Base-by-base conservation (phyloP, 1,140 invertebrate species). In the Phymorhynchus buccinoides region DNA sequence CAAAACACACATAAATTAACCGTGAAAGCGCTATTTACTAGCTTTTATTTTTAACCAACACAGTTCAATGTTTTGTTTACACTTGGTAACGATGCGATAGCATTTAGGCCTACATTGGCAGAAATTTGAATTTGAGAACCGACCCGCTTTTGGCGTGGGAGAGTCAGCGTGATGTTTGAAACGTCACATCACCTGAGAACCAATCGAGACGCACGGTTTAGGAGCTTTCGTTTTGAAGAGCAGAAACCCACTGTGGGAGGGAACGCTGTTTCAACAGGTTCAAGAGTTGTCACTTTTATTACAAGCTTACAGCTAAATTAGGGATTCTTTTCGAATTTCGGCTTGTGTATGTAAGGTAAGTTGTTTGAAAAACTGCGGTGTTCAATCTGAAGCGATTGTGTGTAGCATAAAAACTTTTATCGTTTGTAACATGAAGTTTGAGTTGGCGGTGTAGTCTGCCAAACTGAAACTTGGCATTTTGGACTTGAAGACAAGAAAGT, bases 171-270 rank as follows among this genome's bases (percentile, higher is more conserved):
- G 35, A 4, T 75, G 73, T 75, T 75, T 75, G 73, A 75, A 75
- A 41, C 73, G 73, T 75, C 73, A 75, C 37, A 75, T 35, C 7
- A 12, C 7, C 7, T 37, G 6, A 18, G 14, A 37, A 75, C 73
- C 73, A 75, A 75, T 75, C 73, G 27, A 3, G 42, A 16, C 12
- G 32, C 4, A 4, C 73, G 37, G 27, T 73, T 6, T 37, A 30
- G 37, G 39, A 18, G 73, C 27, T 75, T 75, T 75, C 73, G 73
- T n/a, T 75, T 75, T 75, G 73, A 75, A 75, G 71, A 27, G 35
- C 6, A 41, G 73, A 6, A 41, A 18, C n/a, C 56, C 56, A 62
- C 56, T 62, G 56, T 52, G 2, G 48, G 56, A 7, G 37, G 37
- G 37, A 27, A 75, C 16, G 37, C 37, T 27, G 16, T 41, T 41